A percentile compares a stretch with the other conserved stretches of the same genome.
Evolutionary conservation across 2,113 vertebrate genomes (phyloP).

Genomic region (Dipodomys ordii): DNA sequence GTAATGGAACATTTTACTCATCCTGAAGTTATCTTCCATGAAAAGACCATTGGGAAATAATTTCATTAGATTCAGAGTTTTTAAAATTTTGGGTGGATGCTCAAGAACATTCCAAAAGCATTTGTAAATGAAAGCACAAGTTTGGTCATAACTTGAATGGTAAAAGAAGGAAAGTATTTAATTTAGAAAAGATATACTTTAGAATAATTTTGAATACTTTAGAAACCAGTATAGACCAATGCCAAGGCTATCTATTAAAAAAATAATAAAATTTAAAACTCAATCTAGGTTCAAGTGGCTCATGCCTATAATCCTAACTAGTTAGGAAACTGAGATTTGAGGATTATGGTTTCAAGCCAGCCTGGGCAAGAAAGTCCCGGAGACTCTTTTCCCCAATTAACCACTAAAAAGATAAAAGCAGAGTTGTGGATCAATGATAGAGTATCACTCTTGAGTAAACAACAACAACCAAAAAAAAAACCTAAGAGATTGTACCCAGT

Average conservation of each 20-base stretch:
- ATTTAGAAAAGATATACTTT: neutral
- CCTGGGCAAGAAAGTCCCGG: no score
- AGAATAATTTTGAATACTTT: no score
- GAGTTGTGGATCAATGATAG: no score
- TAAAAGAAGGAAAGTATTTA: constrained; percentile 6
- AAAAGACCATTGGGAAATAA: constrained; percentile 54
- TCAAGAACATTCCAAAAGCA: constrained; percentile 61
- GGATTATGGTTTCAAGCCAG: no score
- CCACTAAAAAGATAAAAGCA: no score
- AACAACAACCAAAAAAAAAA: no score
- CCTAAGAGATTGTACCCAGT: no score
- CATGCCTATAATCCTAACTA: neutral
- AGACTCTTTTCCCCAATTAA: no score
- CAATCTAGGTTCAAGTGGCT: no score
- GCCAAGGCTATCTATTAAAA: neutral
- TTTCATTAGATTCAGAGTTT: constrained; percentile 51
- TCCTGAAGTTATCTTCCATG: constrained; percentile 54
- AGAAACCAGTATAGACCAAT: neutral
- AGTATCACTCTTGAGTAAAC: no score
- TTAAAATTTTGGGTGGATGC: constrained; percentile 50
- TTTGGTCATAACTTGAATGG: constrained; percentile 20
- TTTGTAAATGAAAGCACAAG: constrained; percentile 50
- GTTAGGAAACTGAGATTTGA: no score
- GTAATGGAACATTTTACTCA: constrained; percentile 47
- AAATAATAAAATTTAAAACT: neutral